Percentiles rank a stretch among this genome's conserved stretches.
Evolutionary conservation across 2,797 vertebrate species (phyloP).

Genomic region (Crypturellus tataupa): DNA sequence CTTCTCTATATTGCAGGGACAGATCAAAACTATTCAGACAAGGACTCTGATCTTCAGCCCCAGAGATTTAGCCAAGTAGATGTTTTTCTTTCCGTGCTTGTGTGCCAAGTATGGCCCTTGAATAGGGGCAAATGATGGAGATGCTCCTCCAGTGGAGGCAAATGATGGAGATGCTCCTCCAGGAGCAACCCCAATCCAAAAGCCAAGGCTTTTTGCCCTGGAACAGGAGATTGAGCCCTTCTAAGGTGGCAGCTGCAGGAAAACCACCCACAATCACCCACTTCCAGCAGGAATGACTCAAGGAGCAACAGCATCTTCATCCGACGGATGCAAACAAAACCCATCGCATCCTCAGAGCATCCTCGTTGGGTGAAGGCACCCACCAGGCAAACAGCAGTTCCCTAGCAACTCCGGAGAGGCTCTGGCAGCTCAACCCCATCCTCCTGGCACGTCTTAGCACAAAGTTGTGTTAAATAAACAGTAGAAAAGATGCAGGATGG

Average conservation of each 20-base stretch:
- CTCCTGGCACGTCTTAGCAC: not conserved
- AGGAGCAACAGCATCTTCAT: not conserved
- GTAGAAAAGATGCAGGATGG: not conserved
- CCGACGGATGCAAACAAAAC: not conserved
- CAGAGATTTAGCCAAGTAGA: fast-evolving
- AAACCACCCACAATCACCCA: not conserved
- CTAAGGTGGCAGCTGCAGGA: not conserved
- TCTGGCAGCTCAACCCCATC: not conserved
- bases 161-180: not conserved
- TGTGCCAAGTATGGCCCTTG: not conserved
- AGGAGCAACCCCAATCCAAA: fast-evolving
- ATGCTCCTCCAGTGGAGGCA: not conserved
- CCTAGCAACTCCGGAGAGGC: not conserved
- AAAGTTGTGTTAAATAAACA: fast-evolving
- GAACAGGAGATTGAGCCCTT: not conserved
- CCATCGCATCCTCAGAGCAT: not conserved
- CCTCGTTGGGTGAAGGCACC: not conserved
- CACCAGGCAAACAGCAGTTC: not conserved
- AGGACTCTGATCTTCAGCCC: not conserved
- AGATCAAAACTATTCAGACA: not conserved
- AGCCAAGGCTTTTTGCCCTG: fast-evolving
- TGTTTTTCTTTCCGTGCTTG: fast-evolving
- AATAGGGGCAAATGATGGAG: not conserved
- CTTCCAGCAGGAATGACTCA: not conserved
- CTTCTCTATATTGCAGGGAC: not conserved